Evolutionary conservation across 2,113 vertebrate species (phyloP), one percentile per base, ranked within the genome.

Genomic region (Lipophrys pholis): DNA sequence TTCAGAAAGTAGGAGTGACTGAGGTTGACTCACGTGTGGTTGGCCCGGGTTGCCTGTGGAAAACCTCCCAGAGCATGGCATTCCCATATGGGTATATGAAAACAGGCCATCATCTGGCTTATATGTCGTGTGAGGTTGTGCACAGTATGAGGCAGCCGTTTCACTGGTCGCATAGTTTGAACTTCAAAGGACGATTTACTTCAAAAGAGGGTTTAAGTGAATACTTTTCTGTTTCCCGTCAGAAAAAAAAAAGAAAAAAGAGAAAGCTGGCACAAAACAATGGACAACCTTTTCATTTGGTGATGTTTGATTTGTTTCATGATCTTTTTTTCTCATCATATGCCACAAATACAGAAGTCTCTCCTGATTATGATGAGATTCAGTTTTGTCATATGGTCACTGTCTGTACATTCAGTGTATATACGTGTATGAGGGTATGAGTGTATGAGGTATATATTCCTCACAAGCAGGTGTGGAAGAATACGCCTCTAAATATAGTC

Each of bases 41-140:
- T 69, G 46, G 46, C 11, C 16, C 80, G 80, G 87, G 84, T 74
- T 57, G 53, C 53, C 46, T 51, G 21, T 70, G 68, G 74, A 72
- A 84, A 87, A 73, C 38, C 60, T 68, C 54, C 48, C 15, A 67
- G 36, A 80, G 70, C 63, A 77, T 69, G 49, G 55, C 57, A 69
- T 66, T 66, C 70, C 46, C 57, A 50, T 60, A 69, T 69, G 73
- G 68, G 58, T 75, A 42, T 52, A 55, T 66, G 78, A 64, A 84
- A 81, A 69, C 70, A 77, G 16, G 3, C 7, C 80, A 67, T 90
- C 69, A 79, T 91, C 82, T 88, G 89, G 66, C 51, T 66, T 59
- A 12, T 70, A 56, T 30, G 85, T 57, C 67, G 67, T 56, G 62
- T 1, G 72, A 70, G 52, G 40, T 30, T 61, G 60, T 7, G 38